Percentiles rank a stretch among this genome's conserved stretches.
Conservation (phyloP, 2,888 invertebrate species). For the Kuschelorhynchus macadamiae region DNA sequence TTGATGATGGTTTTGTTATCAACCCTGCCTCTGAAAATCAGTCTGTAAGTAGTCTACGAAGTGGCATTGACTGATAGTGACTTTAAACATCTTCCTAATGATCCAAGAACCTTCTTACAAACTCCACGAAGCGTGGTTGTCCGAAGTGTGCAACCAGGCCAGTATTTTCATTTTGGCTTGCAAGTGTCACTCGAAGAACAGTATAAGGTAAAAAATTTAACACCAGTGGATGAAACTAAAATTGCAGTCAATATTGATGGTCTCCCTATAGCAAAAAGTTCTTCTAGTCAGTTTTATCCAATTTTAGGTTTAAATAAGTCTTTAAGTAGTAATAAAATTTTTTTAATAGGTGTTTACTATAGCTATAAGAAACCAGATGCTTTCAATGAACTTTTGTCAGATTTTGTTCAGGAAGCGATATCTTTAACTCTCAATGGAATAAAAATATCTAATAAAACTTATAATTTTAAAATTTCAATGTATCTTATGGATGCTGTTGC, state of each 20-base stretch:
- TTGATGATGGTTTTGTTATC: no score
- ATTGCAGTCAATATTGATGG: constrained; percentile 8
- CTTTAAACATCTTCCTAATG: no score
- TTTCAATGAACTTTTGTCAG: constrained; percentile 41
- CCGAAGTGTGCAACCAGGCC: constrained; percentile 19
- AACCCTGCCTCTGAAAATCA: no score
- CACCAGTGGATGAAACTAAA: not conserved
- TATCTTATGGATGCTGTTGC: constrained; percentile 44
- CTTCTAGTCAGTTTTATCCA: constrained; percentile 9
- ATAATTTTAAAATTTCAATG: constrained; percentile 25
- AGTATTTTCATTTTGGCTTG: constrained; percentile 38
- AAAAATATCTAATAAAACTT: constrained; percentile 10
- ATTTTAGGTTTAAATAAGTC: not conserved
- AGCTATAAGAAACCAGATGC: constrained; percentile 43
- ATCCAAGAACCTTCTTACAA: not conserved
- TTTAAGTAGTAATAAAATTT: constrained; percentile 6
- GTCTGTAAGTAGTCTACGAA: no score
- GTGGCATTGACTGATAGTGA: no score
- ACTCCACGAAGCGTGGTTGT: not conserved
- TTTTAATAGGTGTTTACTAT: constrained; percentile 44
- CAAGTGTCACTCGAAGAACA: constrained; percentile 29
- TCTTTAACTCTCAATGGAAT: constrained; percentile 17
- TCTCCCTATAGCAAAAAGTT: constrained; percentile 1
- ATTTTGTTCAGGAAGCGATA: constrained; percentile 39
- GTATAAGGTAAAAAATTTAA: not conserved